These are phyloP conservation scores for Acanthosoma haemorrhoidale DNA, from an alignment of 2,888 invertebrate species.

Conservation along the genomic window DNA sequence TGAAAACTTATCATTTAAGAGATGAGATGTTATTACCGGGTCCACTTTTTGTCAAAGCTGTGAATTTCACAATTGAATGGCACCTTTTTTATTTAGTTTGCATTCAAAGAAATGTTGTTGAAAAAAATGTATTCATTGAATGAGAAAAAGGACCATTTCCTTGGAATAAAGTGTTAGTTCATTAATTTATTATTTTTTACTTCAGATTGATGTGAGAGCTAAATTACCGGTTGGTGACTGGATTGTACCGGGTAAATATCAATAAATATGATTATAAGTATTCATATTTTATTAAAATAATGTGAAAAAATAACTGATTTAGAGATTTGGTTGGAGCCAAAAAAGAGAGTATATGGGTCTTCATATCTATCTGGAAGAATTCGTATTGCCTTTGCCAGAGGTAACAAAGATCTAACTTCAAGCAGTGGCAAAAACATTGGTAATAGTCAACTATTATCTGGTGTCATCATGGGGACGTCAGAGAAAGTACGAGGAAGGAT, in stretches of 20 bases:
- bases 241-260: conserved; percentile 63
- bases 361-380: conserved; percentile 50
- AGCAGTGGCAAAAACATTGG: conserved; percentile 37
- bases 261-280: no score
- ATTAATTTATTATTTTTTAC: neutral
- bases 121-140: no score
- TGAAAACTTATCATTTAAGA: no score
- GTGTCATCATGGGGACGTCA: conserved; percentile 43
- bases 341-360: conserved; percentile 42
- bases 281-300: no score
- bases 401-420: conserved; percentile 44
- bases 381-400: conserved; percentile 50
- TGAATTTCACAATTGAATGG: no score
- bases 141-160: no score
- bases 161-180: no score
- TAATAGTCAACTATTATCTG: conserved; percentile 43
- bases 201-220: conserved; percentile 53
- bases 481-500: conserved; percentile 40
- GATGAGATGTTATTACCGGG: no score
- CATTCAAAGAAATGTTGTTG: no score
- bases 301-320: conserved; percentile 3
- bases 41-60: no score
- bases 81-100: no score
- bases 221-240: conserved; percentile 71
- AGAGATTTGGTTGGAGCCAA: conserved; percentile 48